Evolutionary conservation across 2,797 vertebrate species (phyloP), one percentile per base, ranked within the genome.

Genomic region (Tadarida brasiliensis): DNA sequence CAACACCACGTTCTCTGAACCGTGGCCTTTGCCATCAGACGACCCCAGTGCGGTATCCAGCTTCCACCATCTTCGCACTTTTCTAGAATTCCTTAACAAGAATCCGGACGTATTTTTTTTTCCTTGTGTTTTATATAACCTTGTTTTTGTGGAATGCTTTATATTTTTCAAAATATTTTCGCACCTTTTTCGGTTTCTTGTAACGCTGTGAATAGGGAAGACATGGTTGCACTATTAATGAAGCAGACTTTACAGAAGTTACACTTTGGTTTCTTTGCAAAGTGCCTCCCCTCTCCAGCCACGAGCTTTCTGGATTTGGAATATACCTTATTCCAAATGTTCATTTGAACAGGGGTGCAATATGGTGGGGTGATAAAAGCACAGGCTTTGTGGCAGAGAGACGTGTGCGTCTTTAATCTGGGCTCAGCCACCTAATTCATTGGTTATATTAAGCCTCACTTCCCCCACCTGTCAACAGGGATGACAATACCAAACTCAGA

Each of bases 161-260:
- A n/a, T 65, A 30, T 61, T 91, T 88, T 82, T 86, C 68, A 47
- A 85, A 96, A 24, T 6, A 78, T 65, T 86, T 92, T 92, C 90
- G 82, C 30, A 9, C 76, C 57, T 68, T 35, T 70, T 77, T 81
- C 28, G 6, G 57, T 71, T 91, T 28, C 49, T 81, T 68, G n/a
- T 26, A 65, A 81, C 70, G 70, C 35, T 90, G 57, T 87, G 81
- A 84, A 84, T 30, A 30, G 82, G 49, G 71, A 81, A 47, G 67
- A 49, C 65, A n/a, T 17, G 33, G 77, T 84, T 51, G 44, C 49
- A 83, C 80, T 87, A 87, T 87, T 63, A 49, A 68, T 54, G 59
- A 90, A 83, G 83, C 67, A 61, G 30, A 86, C 63, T 74, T 95
- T 87, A 44, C 78, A 65, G n/a, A 92, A 95, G 20, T 39, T 65